These are phyloP conservation scores for Papilio xuthus DNA, from an alignment of 1,140 invertebrate genomes.

Conservation along the genomic window DNA sequence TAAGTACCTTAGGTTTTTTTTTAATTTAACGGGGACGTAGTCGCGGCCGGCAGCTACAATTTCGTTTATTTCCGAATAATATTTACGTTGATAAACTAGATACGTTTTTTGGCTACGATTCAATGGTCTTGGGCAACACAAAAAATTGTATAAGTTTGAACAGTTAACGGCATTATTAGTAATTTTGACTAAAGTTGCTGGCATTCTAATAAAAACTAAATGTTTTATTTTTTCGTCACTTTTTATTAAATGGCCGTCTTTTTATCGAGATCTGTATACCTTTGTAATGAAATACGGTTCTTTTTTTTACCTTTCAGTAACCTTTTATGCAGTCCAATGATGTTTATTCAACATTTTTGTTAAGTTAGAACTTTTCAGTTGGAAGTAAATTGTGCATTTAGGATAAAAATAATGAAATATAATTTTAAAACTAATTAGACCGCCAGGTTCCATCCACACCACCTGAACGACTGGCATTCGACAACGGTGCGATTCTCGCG, in stretches of 20 bases:
- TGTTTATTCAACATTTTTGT: not conserved
- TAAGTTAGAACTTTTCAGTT: not conserved
- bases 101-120: not conserved
- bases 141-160: not conserved
- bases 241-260: not conserved
- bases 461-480: too few relatives aligned
- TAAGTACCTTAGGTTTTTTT: too few relatives aligned
- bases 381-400: not conserved
- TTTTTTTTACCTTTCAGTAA: not conserved
- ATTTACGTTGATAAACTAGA: too few relatives aligned
- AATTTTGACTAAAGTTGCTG: constrained; percentile 3
- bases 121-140: not conserved
- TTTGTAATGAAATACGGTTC: not conserved
- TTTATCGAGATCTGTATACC: not conserved
- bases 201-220: not conserved
- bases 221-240: not conserved
- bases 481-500: too few relatives aligned
- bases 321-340: not conserved
- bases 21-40: too few relatives aligned
- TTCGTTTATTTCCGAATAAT: too few relatives aligned
- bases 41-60: too few relatives aligned
- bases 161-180: constrained; percentile 22
- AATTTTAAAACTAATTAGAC: too few relatives aligned
- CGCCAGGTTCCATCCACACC: too few relatives aligned
- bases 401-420: not conserved